Evolutionary conservation across 1,140 invertebrate species (phyloP).

Genomic region (Dendrolimus kikuchii): DNA sequence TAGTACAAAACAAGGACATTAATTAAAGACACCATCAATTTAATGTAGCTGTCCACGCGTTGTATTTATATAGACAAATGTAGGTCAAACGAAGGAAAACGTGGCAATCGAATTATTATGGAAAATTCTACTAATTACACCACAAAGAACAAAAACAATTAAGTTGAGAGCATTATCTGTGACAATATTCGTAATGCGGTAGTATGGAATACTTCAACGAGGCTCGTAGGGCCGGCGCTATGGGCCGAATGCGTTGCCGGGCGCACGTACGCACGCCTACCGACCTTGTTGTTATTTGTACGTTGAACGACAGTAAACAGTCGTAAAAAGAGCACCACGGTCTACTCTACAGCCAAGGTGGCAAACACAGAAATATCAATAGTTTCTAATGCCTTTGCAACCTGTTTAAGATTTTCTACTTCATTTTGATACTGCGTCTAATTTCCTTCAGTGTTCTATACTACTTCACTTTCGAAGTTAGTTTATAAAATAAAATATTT

Average conservation of each 20-base stretch:
- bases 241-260: conserved; percentile 8
- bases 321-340: conserved; percentile 7
- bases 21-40: no score
- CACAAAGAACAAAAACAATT: conserved; percentile 12
- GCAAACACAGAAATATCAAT: neutral
- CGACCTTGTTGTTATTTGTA: conserved; percentile 16
- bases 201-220: no score
- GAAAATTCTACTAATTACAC: conserved; percentile 13
- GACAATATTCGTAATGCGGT: no score
- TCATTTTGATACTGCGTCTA: no score
- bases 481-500: no score
- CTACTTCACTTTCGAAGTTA: no score
- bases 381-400: no score
- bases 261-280: conserved; percentile 15
- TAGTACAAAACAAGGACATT: no score
- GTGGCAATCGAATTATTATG: conserved; percentile 3
- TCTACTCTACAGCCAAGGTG: neutral
- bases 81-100: conserved; percentile 4
- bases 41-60: no score
- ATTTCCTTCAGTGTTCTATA: no score
- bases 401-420: no score
- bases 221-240: neutral
- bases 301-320: conserved; percentile 9
- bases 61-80: no score
- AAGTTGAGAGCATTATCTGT: neutral